Base-by-base conservation (phyloP, 2,888 invertebrate genomes). In the Drosophila infuscata region DNA sequence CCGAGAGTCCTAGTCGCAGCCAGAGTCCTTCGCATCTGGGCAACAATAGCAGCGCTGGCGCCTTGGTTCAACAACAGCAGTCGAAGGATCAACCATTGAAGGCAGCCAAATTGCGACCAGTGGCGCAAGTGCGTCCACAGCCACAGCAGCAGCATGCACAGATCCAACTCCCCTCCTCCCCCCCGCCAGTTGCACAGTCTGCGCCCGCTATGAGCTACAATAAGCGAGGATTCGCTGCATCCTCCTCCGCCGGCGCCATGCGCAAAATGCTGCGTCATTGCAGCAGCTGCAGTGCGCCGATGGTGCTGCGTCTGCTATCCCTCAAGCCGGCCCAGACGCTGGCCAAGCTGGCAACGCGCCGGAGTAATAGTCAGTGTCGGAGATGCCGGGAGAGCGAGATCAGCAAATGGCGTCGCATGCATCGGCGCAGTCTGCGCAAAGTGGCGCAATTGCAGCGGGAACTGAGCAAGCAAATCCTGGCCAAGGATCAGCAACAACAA, bases 1-100 rank as follows among this genome's bases (percentile, higher is more conserved):
- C 92, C 8, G 92, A 92, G 62, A 90, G 89, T 61, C 91, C 92
- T 36, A 91, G 92, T 49, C 83, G 76, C 9, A 84, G 83, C 35
- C 83, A 84, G 53, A 84, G 84, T 59, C 92, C 92, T 30, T 88
- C 92, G 51, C 91, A 91, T 62, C 83, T 92, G 76, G 91, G 92
- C 74, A 91, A 88, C 64, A 88, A 81, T 62, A 72, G 80, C 65
- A 81, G 79, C 64, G 57, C 57, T 3, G 60, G 88, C 56, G 84
- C 79, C 17, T 82, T 89, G 73, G 81, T 80, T 4, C 80, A 83
- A 54, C 91, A 83, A 54, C 90, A 91, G 66, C 82, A 83, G 72
- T 82, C 81, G 51, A 38, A 52, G 46, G 53, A 4, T 8, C 79
- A 83, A 70, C 15, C 76, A 9, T n/a, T 60, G 17, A 63, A 63